Conservation (phyloP, 2,888 invertebrate genomes). For the Cheilosia vernalis region DNA sequence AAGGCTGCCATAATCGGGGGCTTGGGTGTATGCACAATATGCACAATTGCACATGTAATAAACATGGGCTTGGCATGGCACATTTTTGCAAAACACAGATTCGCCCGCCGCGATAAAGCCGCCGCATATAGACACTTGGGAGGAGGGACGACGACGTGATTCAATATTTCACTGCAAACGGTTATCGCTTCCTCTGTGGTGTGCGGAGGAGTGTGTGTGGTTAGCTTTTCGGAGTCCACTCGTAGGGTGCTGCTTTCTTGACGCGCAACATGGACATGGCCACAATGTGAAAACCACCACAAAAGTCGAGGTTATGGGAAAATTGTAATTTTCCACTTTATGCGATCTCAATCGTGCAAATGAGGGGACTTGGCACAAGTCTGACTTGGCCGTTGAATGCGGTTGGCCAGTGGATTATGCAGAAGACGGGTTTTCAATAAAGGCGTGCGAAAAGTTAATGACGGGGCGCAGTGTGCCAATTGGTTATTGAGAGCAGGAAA, state of each 20-base stretch:
- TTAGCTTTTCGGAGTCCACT: conserved; percentile 11
- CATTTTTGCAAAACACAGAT: conserved; percentile 58
- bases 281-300: conserved; percentile 4
- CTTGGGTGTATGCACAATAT: conserved; percentile 70
- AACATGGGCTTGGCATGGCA: conserved; percentile 67
- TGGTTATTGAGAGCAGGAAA: conserved; percentile 3
- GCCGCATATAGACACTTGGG: background rate
- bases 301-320: conserved; percentile 64
- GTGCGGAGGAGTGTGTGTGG: conserved; percentile 13
- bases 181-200: conserved; percentile 67
- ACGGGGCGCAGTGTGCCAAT: conserved; percentile 16
- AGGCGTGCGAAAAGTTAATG: conserved; percentile 49
- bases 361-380: conserved; percentile 23
- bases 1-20: conserved; percentile 53
- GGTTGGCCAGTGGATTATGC: background rate
- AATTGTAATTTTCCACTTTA: conserved; percentile 45
- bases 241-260: background rate
- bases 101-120: conserved; percentile 36
- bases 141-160: conserved; percentile 48
- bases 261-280: conserved; percentile 16
- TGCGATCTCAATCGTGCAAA: conserved; percentile 40
- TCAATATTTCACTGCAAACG: conserved; percentile 69
- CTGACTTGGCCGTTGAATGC: background rate
- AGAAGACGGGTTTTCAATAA: background rate
- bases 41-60: conserved; percentile 58